Base-by-base conservation (phyloP, 2,797 vertebrate genomes). In the Bovichtus variegatus region DNA sequence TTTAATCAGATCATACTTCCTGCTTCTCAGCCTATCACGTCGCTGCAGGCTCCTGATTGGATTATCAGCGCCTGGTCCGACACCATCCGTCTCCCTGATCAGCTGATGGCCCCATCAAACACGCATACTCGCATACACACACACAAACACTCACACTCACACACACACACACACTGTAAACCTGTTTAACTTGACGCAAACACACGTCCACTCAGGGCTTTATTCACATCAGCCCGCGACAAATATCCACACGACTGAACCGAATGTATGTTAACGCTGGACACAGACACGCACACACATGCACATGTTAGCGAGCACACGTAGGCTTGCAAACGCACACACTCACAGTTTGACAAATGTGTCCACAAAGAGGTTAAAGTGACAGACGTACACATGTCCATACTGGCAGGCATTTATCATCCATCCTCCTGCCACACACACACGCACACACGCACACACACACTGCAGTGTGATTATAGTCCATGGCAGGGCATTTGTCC, bases 1-100 rank as follows among this genome's bases (percentile, higher is more conserved):
- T 89, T 95, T 96, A 97, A 98, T 98, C 97, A 96, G 96, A 98
- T 99, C 97, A 96, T 96, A 96, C 95, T 93, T 97, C 94, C 96
- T 96, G 96, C 96, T 97, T 96, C 96, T 96, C 94, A 92, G 97
- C 97, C 96, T 97, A 97, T 97, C 97, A 96, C 95, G 89, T 97
- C 95, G 97, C 96, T 96, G 96, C 96, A 96, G 96, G 96, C 91
- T 73, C 94, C 94, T 97, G 96, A 97, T 98, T 97, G 97, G 97
- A 96, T 96, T 95, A 93, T 87, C 77, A 81, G 85, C 70, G 91
- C 89, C 94, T 94, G 94, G 90, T 87, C 86, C 87, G 81, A 94
- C 93, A 93, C 93, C 91, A 94, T 94, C 91, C 90, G 76, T 92
- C 90, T 92, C 85, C 87, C 90, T 89, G 92, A 95, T 95, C 93